Evolutionary conservation across 2,888 invertebrate species (phyloP), one percentile per base, ranked within the genome.

Genomic region (Eupithecia inturbata): DNA sequence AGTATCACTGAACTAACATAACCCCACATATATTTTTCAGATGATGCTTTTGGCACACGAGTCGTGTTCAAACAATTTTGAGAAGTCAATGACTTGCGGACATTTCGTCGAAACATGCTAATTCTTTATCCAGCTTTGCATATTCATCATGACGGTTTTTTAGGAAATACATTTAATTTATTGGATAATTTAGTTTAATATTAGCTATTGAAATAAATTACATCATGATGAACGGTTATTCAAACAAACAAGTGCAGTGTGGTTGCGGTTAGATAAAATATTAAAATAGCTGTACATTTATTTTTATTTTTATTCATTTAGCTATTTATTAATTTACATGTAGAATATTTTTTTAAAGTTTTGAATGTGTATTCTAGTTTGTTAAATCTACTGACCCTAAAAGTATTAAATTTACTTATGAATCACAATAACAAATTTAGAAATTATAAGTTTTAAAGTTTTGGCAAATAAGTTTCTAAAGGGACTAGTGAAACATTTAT

Each of bases 21-120:
- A 71, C 73, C 73, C 70, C 63, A 77, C 71, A 81, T 73, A 84
- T 81, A 19, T 71, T 63, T 68, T 53, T 26, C 87, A 85, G 84
- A 86, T 87, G 83, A 85, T 66, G 39, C 78, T 89, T 90, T 92
- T 92, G 92, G 92, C 92, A 90, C 87, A 81, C 68, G 76, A 53
- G 72, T 80, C 79, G 79, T 84, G 87, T 92, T 91, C 91, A 89
- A 91, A 92, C 91, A 91, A 79, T 87, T 87, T 88, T 78, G 64
- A 81, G 83, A 84, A 88, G 92, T 92, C 92, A 92, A 87, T 91
- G 93, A 92, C 92, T 90, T 84, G 80, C 77, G 84, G 85, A 87
- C 82, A 82, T 78, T 87, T 85, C 82, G 82, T 82, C 82, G 85
- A 84, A 87, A 76, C 75, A 77, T 76, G 68, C 68, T 72, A 68